Evolutionary conservation across 2,797 vertebrate species (phyloP), one percentile per base, ranked within the genome.

Genomic region (Hydrophis major): DNA sequence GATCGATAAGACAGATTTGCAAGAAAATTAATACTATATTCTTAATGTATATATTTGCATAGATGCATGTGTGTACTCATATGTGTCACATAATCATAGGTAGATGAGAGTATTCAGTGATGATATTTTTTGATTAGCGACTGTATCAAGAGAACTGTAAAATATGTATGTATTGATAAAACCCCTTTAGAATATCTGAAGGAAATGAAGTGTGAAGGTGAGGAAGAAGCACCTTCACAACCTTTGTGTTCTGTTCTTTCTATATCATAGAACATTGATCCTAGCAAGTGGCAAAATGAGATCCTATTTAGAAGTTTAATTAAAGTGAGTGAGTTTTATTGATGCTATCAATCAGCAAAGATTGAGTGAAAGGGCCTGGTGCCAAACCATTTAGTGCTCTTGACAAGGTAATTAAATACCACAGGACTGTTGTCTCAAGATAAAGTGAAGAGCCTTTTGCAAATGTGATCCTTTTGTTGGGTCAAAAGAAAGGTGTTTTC

Each of bases 271-370:
- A 95, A 94, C 92, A 94, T 92, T 96, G 95, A 97, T 98, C 59
- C 90, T 96, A 96, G 95, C 93, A 90, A 91, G 92, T 92, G 94
- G 93, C 92, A 95, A 95, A 96, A 97, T 91, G 90, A 66, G 94
- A 95, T 97, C 92, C 90, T 94, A 22, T 97, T 96, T 97, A 94
- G 95, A 90, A 88, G 57, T 97, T 98, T 97, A 98, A 97, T 98
- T 98, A 98, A 97, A 98, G 93, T 91, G 93, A 95, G 93, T 96
- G 96, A 94, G 91, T 97, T 96, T 97, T 97, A 97, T 95, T 97
- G 96, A 97, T 97, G 94, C 93, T 96, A 94, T 97, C 96, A 96
- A 37, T 97, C 96, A 96, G 93, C 56, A 57, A 91, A 97, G 95
- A 94, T 87, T 95, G 92, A 95, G 93, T 95, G 93, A 95, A 95